Percentiles rank a stretch among this genome's conserved stretches.
Evolutionary conservation across 2,113 vertebrate genomes (phyloP).

Genomic region (Piliocolobus tephrosceles): DNA sequence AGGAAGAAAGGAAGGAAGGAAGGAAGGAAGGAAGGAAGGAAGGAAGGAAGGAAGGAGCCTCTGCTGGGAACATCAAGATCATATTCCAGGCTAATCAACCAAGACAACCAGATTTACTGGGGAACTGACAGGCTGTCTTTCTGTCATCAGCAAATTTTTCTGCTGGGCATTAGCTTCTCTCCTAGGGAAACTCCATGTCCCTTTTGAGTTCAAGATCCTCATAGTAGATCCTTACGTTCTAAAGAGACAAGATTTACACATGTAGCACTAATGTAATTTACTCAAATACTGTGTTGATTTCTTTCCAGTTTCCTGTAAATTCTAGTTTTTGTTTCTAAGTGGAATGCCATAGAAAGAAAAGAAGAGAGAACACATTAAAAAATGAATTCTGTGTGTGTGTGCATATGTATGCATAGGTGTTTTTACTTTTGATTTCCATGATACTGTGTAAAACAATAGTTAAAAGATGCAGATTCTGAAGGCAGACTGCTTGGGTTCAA

Average conservation of each 20-base stretch:
- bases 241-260: background rate
- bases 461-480: background rate
- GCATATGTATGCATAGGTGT: background rate
- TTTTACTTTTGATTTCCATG: background rate
- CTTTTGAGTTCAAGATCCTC: background rate
- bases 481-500: background rate
- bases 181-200: background rate
- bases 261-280: background rate
- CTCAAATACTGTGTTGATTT: background rate
- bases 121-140: background rate
- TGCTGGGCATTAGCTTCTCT: background rate
- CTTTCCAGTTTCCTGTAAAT: background rate
- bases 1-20: background rate
- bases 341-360: background rate
- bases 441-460: background rate
- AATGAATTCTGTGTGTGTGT: background rate
- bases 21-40: fast-evolving
- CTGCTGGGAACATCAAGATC: background rate
- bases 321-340: background rate
- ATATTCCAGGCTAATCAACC: background rate
- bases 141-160: background rate
- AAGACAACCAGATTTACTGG: background rate
- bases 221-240: background rate
- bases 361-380: background rate
- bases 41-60: background rate